Percentiles rank a stretch among this genome's conserved stretches.
phyloP scores from a whole-genome alignment of 92 coral and sea anemone genomes.

The Paramuricea clavata region DNA sequence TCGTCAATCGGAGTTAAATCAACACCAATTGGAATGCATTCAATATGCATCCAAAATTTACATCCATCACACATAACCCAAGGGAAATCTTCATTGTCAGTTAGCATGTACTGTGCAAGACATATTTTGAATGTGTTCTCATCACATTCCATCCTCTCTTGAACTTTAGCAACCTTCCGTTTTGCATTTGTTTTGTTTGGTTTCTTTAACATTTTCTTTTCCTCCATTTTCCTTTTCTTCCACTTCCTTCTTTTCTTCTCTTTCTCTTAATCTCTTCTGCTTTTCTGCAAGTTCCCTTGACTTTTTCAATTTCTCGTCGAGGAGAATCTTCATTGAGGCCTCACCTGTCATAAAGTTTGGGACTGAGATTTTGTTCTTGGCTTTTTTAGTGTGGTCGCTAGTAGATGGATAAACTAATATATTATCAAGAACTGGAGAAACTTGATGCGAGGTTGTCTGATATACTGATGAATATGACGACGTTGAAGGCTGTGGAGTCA shows the following conservation, averaged over 20 bases:
- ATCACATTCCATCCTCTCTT: conserved; percentile 19
- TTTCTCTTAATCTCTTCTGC: conserved; percentile 56
- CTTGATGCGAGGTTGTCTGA: neutral
- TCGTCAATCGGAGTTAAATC: conserved; percentile 50
- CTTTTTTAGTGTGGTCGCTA: neutral
- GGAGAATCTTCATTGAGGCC: conserved; percentile 46
- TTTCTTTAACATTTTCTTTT: neutral
- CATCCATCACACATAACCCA: conserved; percentile 61
- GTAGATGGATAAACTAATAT: conserved; percentile 51
- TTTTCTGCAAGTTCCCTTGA: conserved; percentile 63
- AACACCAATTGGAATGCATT: conserved; percentile 60
- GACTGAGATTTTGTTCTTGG: conserved; percentile 30
- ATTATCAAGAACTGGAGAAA: conserved; percentile 41
- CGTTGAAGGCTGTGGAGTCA: no score
- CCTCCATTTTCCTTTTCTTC: conserved; percentile 37
- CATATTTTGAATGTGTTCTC: conserved; percentile 46
- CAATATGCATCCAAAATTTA: conserved; percentile 62
- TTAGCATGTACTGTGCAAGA: conserved; percentile 41
- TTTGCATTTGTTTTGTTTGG: neutral
- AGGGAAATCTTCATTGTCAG: conserved; percentile 48
- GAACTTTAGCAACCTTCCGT: neutral
- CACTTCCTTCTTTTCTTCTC: conserved; percentile 50
- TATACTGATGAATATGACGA: no score
- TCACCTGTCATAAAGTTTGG: conserved; percentile 55
- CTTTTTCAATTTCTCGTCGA: conserved; percentile 55